Percentiles rank a stretch among this genome's conserved stretches.
These are phyloP conservation scores for Menura novaehollandiae DNA, from an alignment of 2,113 vertebrate genomes.

Conservation along the genomic window DNA sequence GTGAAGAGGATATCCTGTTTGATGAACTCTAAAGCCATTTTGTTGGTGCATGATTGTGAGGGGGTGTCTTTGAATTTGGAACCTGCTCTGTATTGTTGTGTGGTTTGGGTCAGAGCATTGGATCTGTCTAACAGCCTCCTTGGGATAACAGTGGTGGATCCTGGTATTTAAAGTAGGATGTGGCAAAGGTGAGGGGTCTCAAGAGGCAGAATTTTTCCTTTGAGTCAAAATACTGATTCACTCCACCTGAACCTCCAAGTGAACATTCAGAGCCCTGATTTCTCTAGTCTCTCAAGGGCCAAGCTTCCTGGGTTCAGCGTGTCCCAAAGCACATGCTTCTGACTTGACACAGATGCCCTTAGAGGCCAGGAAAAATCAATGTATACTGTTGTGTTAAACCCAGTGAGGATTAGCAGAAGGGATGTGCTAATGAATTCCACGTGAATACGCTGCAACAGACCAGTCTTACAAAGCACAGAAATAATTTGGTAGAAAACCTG, in stretches of 20 bases:
- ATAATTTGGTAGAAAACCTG: neutral
- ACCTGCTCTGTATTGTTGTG: neutral
- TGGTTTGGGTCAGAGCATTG: neutral
- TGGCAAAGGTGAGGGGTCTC: neutral
- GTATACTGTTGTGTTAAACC: neutral
- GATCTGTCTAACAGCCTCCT: neutral
- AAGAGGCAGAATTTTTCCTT: neutral
- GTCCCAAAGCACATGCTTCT: neutral
- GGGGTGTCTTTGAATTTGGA: neutral
- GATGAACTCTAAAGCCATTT: neutral
- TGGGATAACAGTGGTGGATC: neutral
- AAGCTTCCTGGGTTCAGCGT: neutral
- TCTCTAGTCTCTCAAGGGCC: neutral
- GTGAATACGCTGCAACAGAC: neutral
- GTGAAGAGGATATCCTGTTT: neutral
- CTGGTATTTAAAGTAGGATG: neutral
- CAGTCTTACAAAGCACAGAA: neutral
- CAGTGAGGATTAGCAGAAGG: neutral
- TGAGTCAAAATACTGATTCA: neutral
- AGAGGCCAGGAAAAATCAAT: constrained; percentile 15
- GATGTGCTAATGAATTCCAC: neutral
- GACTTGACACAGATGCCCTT: neutral
- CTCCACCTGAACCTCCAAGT: neutral
- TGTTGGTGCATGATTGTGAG: accelerated
- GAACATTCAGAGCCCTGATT: neutral